phyloP scores from a whole-genome alignment of 2,888 invertebrate genomes.

The Mimachlamys varia region DNA sequence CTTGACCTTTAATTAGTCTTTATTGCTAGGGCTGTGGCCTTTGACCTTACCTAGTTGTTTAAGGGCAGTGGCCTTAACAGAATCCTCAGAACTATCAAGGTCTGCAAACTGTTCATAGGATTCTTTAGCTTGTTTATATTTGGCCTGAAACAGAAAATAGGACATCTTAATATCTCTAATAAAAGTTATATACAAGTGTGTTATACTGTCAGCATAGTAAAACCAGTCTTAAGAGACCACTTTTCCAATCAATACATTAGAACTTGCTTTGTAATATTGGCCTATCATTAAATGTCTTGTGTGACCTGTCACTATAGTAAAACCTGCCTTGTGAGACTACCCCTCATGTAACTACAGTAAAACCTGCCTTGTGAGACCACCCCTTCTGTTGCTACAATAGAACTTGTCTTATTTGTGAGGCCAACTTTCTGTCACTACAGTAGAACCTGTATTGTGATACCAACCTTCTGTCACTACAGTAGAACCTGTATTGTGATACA shows the following conservation, averaged over 20 bases:
- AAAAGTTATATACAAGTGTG: too few relatives aligned
- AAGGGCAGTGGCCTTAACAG: constrained; percentile 94
- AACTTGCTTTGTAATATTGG: too few relatives aligned
- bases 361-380: background rate
- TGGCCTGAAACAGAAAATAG: constrained; percentile 83
- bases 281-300: too few relatives aligned
- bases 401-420: background rate
- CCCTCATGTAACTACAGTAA: background rate
- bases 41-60: constrained; percentile 91
- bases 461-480: too few relatives aligned
- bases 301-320: too few relatives aligned
- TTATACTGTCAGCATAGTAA: too few relatives aligned
- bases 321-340: background rate
- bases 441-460: too few relatives aligned
- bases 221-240: too few relatives aligned
- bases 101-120: constrained; percentile 94
- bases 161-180: background rate
- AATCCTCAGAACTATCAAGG: constrained; percentile 90
- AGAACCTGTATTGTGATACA: background rate
- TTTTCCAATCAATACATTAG: too few relatives aligned
- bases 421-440: background rate
- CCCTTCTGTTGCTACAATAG: background rate
- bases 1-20: constrained; percentile 87
- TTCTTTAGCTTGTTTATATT: constrained; percentile 94
- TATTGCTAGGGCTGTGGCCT: background rate